Evolutionary conservation across 2,113 vertebrate species (phyloP).

Genomic region (Anguilla japonica): DNA sequence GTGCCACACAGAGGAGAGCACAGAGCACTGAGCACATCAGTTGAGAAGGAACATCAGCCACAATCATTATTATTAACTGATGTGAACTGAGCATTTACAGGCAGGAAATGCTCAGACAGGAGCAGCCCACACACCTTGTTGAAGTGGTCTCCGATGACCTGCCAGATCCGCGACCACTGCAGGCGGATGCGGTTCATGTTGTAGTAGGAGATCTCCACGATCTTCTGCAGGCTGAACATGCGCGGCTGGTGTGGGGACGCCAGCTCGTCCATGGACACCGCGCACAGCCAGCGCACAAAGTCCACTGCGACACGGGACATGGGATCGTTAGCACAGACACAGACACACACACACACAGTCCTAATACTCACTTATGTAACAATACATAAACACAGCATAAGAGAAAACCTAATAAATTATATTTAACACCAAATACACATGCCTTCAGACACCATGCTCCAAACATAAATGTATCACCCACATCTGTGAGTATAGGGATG

Average conservation of each 20-base stretch:
- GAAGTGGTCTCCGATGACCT: conserved; percentile 96
- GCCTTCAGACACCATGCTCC: not conserved
- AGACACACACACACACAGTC: not conserved
- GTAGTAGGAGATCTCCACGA: conserved; percentile 98
- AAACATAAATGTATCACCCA: not conserved
- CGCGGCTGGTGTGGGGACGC: conserved; percentile 90
- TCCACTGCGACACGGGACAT: conserved; percentile 75
- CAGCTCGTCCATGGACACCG: conserved; percentile 96
- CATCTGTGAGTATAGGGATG: not conserved
- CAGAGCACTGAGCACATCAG: too few relatives aligned
- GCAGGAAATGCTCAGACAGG: too few relatives aligned
- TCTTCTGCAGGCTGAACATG: conserved; percentile 99
- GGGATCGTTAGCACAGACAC: not conserved
- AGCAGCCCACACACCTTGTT: conserved; percentile 80
- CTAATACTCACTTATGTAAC: not conserved
- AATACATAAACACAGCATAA: not conserved
- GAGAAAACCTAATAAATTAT: too few relatives aligned
- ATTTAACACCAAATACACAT: not conserved
- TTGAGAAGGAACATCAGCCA: too few relatives aligned
- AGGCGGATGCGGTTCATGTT: conserved; percentile 98
- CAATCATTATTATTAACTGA: too few relatives aligned
- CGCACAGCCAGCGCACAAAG: conserved; percentile 95
- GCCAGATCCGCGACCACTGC: conserved; percentile 98
- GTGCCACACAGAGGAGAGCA: too few relatives aligned
- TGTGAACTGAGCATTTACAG: too few relatives aligned